phyloP scores from a whole-genome alignment of 2,797 vertebrate genomes.

The Rhinella marina region DNA sequence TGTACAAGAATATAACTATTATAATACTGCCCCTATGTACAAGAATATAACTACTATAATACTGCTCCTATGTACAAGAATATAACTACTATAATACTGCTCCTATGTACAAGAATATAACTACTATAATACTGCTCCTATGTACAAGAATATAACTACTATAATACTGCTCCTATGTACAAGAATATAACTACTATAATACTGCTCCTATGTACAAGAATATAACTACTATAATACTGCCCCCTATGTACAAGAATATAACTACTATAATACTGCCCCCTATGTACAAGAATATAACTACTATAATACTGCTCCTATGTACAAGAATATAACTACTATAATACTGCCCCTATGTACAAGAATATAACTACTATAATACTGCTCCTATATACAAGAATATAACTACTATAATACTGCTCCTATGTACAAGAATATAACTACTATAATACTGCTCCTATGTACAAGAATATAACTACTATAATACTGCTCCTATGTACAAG shows the following conservation, averaged over 20 bases:
- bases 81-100: no score
- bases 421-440: neutral
- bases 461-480: constrained; percentile 8
- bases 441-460: neutral
- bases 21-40: no score
- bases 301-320: constrained; percentile 15
- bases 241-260: neutral
- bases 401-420: neutral
- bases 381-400: neutral
- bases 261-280: constrained; percentile 19
- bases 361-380: neutral
- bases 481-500: neutral
- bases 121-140: no score
- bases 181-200: no score
- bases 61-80: no score
- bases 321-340: constrained; percentile 11
- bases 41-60: no score
- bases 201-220: no score
- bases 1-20: no score
- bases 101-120: no score
- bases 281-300: constrained; percentile 21
- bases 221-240: neutral
- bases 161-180: no score
- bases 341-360: constrained; percentile 1
- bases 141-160: no score